A percentile compares a stretch with the other conserved stretches of the same genome.
These are phyloP conservation scores for Hystrix brachyura DNA, from an alignment of 2,113 vertebrate species.

Conservation along the genomic window DNA sequence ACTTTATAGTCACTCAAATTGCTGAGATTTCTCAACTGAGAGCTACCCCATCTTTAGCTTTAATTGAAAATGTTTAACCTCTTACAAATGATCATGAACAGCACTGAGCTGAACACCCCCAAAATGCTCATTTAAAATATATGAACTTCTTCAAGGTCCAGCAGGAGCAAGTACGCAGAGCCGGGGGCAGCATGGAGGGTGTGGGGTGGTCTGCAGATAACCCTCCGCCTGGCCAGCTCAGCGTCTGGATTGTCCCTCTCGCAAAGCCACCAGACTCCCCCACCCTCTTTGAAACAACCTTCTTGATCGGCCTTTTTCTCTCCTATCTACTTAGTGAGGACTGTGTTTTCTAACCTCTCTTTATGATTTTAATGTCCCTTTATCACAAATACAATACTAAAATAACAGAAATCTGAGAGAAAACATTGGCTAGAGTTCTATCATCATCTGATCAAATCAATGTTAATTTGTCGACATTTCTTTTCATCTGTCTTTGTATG, in stretches of 20 bases:
- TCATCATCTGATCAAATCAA: not conserved
- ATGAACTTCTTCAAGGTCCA: not conserved
- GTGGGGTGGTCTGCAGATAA: not conserved
- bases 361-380: not conserved
- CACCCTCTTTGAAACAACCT: not conserved
- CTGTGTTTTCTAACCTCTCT: not conserved
- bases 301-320: not conserved
- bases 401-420: not conserved
- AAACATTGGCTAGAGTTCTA: not conserved
- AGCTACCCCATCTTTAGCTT: constrained; percentile 42
- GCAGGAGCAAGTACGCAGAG: not conserved
- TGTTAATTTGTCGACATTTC: not conserved
- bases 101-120: constrained; percentile 22
- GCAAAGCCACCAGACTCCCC: not conserved
- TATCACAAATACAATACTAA: not conserved
- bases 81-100: constrained; percentile 9
- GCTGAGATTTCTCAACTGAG: constrained; percentile 56
- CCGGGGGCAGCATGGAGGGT: too few relatives aligned
- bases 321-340: not conserved
- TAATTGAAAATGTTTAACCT: constrained; percentile 71
- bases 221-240: not conserved
- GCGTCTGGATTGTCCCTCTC: fast-evolving
- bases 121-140: constrained; percentile 46
- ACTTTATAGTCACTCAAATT: not conserved
- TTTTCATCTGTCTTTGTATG: not conserved